These are phyloP conservation scores for Lasioglossum albipes DNA, from an alignment of 1,140 invertebrate species.

Conservation along the genomic window DNA sequence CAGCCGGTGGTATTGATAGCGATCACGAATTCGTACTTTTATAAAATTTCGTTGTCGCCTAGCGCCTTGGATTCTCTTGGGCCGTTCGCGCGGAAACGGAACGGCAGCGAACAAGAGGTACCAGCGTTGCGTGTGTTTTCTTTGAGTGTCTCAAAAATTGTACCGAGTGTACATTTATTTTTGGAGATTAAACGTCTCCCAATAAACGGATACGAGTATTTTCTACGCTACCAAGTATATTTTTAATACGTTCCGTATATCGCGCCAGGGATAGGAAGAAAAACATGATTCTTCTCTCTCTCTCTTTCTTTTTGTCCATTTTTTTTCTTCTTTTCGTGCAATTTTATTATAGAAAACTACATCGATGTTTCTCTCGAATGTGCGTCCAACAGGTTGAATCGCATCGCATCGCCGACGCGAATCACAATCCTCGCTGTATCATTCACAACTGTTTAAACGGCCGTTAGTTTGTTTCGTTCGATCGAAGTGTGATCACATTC, in stretches of 20 bases:
- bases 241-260: background rate
- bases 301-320: too few species aligned
- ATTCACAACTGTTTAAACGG: constrained; percentile 11
- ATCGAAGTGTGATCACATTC: background rate
- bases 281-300: too few species aligned
- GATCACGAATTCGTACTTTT: constrained; percentile 35
- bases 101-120: background rate
- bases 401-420: background rate
- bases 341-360: constrained; percentile 65
- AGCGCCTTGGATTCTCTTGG: constrained; percentile 1
- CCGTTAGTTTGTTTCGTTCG: background rate
- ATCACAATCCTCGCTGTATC: constrained; percentile 15
- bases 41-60: constrained; percentile 23
- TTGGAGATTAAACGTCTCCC: constrained; percentile 27
- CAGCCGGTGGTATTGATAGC: background rate
- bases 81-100: constrained; percentile 3
- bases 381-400: constrained; percentile 43
- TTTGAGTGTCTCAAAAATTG: constrained; percentile 17
- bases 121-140: constrained; percentile 3
- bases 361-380: constrained; percentile 45
- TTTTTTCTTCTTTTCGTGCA: background rate
- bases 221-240: constrained; percentile 11
- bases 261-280: background rate
- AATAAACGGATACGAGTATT: constrained; percentile 37
- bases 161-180: constrained; percentile 35